Percentiles rank a stretch among this genome's conserved stretches.
Evolutionary conservation across 2,113 vertebrate genomes (phyloP).

Genomic region (Rissa tridactyla): DNA sequence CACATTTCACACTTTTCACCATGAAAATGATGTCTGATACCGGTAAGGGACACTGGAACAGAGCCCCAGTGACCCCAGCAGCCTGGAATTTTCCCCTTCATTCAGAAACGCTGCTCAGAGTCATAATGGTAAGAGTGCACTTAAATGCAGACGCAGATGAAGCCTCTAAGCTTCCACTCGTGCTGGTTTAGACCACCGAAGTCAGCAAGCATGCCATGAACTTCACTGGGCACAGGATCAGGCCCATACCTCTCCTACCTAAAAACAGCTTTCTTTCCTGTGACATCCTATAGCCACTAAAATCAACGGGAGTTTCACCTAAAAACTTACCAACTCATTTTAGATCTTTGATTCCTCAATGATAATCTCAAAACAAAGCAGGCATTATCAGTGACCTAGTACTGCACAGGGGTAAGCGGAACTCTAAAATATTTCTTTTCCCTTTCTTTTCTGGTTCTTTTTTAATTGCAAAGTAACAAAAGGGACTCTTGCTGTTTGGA

Average conservation of each 20-base stretch:
- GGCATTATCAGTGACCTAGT: background rate
- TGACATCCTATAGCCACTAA: background rate
- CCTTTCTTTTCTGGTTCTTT: background rate
- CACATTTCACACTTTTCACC: background rate
- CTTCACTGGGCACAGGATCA: background rate
- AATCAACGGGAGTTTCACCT: slow-evolving; percentile 7
- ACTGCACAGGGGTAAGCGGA: background rate
- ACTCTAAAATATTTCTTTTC: slow-evolving; percentile 7
- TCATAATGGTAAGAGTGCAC: background rate
- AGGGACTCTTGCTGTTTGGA: background rate
- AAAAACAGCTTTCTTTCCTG: background rate
- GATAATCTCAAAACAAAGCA: background rate
- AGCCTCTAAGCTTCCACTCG: background rate
- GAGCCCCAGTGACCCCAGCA: background rate
- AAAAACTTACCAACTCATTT: background rate
- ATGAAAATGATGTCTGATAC: background rate
- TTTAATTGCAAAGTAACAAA: slow-evolving; percentile 17
- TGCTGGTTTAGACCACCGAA: background rate
- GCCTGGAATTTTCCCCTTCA: background rate
- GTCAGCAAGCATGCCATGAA: background rate
- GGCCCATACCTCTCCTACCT: background rate
- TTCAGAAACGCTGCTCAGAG: background rate
- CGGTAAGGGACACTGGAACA: background rate
- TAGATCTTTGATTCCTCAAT: background rate
- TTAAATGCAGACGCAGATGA: background rate